A percentile compares a stretch with the other conserved stretches of the same genome.
phyloP scores from a whole-genome alignment of 2,888 invertebrate genomes.

The Cremastobaeus sp. region DNA sequence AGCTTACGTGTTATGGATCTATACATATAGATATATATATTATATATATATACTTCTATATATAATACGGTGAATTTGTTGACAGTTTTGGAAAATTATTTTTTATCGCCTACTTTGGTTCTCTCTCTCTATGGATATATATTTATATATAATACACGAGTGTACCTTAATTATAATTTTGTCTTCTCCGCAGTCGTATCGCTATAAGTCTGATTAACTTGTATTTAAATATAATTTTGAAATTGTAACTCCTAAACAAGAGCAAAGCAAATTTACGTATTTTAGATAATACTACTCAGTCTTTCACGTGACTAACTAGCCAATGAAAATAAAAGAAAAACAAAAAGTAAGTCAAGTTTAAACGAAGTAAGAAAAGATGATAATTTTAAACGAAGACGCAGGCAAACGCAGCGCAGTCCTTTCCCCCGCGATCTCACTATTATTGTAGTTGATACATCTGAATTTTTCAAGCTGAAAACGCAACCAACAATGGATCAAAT shows the following conservation, averaged over 20 bases:
- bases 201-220: conserved; percentile 51
- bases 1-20: conserved; percentile 22
- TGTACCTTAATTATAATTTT: conserved; percentile 53
- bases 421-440: conserved; percentile 72
- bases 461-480: conserved; percentile 49
- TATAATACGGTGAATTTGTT: conserved; percentile 22
- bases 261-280: conserved; percentile 46
- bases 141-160: conserved; percentile 17
- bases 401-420: conserved; percentile 62
- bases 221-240: conserved; percentile 54
- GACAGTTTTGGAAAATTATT: conserved; percentile 15
- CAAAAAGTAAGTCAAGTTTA: conserved; percentile 39
- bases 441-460: conserved; percentile 63
- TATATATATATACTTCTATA: conserved; percentile 20
- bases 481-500: conserved; percentile 56
- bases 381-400: conserved; percentile 60
- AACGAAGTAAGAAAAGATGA: conserved; percentile 29
- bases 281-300: conserved; percentile 53
- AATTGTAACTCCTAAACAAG: conserved; percentile 46
- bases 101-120: conserved; percentile 30
- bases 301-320: conserved; percentile 56
- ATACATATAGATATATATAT: conserved; percentile 15
- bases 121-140: conserved; percentile 29
- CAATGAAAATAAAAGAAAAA: conserved; percentile 33
- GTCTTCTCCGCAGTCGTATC: conserved; percentile 41